phyloP scores from a whole-genome alignment of 2,888 invertebrate species.

The Pterostichus niger region DNA sequence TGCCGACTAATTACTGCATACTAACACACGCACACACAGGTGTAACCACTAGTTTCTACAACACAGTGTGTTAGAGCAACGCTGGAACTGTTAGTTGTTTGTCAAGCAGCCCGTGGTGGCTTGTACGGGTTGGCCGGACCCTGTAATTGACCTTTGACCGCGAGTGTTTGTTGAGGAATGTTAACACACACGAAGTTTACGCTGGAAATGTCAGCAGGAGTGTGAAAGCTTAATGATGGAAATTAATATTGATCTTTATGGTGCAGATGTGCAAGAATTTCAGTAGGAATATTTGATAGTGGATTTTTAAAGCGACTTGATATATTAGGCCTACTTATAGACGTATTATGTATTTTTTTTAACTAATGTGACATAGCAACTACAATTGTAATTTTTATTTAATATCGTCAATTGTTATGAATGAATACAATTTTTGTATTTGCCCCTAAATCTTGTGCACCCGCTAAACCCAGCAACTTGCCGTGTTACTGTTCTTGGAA shows the following conservation, averaged over 20 bases:
- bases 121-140: constrained; percentile 23
- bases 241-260: neutral
- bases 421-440: no score
- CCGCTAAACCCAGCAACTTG: no score
- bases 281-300: no score
- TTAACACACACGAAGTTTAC: constrained; percentile 30
- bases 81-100: neutral
- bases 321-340: no score
- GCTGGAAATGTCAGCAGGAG: neutral
- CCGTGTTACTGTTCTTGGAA: no score
- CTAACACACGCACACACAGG: neutral
- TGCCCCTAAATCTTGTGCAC: no score
- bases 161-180: constrained; percentile 58
- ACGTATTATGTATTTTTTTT: no score
- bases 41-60: neutral
- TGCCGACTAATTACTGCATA: neutral
- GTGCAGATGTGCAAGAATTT: no score
- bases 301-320: no score
- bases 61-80: neutral
- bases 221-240: constrained; percentile 8
- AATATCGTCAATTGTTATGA: no score
- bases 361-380: no score
- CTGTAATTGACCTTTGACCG: constrained; percentile 62
- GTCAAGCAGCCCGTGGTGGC: constrained; percentile 29
- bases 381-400: no score